Base-by-base conservation (phyloP, 1,140 invertebrate genomes). In the Orchesella cincta region DNA sequence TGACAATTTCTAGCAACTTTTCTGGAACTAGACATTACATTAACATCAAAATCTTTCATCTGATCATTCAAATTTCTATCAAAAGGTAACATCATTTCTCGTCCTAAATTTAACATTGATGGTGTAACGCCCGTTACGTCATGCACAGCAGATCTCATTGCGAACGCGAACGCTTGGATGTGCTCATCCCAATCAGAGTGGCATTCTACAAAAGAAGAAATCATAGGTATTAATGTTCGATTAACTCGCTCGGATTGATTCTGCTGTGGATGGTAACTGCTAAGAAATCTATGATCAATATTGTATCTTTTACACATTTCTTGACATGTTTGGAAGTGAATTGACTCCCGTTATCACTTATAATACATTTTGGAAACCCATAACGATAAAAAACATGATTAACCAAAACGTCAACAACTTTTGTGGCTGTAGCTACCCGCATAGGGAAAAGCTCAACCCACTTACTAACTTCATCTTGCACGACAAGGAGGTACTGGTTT, bases 201-300 rank as follows among this genome's bases (percentile, higher is more conserved):
- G 34, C 86, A 77, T 0, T 83, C 74, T 0, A 87, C 82, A 26
- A 84, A 83, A 1, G 85, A 84, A 0, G 81, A 74, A 0, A 87
- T 77, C 80, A 84, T 84, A 1, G 82, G 79, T 75, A 87, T 86
- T 1, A 88, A 33, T 28, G 85, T 84, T 16, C 84, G 64, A 75
- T 88, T 88, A 12, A 84, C 84, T 33, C 86, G 73, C 78, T 88
- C 87, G 0, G 84, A 83, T 0, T 83, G 83, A 73, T 88, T 87
- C 0, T 84, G 80, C 70, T 85, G 82, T 1, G 86, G 84, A 77
- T 86, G 85, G 76, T 87, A 87, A 0, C 82, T 46, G 0, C 84
- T 82, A 0, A 81, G 82, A 28, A 81, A 83, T 8, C 26, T 29
- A n/a, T 74, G 76, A 14, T 72, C 20, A 31, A 80, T 71, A 1